These are phyloP conservation scores for Nemoura dubitans DNA, from an alignment of 2,888 invertebrate species.

Conservation along the genomic window DNA sequence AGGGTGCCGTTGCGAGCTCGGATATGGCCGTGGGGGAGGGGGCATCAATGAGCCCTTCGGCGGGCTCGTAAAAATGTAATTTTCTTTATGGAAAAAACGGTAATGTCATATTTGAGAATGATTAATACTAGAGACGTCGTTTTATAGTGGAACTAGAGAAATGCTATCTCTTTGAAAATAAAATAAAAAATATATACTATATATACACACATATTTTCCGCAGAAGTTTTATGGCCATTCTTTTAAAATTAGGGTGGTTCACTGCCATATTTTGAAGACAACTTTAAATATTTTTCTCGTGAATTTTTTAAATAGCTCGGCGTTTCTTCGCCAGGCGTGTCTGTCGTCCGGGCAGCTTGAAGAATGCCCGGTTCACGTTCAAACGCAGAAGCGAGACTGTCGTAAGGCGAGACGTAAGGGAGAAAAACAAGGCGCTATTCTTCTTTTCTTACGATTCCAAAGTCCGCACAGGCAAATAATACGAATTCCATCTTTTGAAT, in stretches of 20 bases:
- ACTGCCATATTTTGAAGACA: not conserved
- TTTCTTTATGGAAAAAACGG: conserved; percentile 15
- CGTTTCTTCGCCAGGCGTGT: not conserved
- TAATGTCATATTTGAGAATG: conserved; percentile 2
- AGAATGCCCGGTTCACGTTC: not conserved
- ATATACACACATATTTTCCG: not conserved
- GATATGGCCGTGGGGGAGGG: not conserved
- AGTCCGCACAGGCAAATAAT: not conserved
- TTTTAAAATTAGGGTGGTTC: not conserved
- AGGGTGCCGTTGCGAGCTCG: not conserved
- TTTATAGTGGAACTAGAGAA: not conserved
- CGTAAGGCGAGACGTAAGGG: too few species aligned
- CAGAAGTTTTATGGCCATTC: not conserved
- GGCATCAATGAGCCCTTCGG: conserved; percentile 1
- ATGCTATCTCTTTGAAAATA: not conserved
- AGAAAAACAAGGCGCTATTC: too few species aligned
- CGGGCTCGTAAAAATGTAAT: conserved; percentile 1
- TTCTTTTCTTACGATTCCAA: not conserved
- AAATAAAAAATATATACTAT: too few species aligned
- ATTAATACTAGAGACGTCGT: not conserved
- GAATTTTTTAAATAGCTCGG: not conserved
- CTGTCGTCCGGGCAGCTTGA: not conserved
- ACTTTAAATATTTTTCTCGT: not conserved
- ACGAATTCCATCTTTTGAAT: not conserved
- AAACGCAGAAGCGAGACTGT: too few species aligned